Evolutionary conservation across 2,113 vertebrate genomes (phyloP), one percentile per base, ranked within the genome.

Genomic region (Argyrosomus japonicus): DNA sequence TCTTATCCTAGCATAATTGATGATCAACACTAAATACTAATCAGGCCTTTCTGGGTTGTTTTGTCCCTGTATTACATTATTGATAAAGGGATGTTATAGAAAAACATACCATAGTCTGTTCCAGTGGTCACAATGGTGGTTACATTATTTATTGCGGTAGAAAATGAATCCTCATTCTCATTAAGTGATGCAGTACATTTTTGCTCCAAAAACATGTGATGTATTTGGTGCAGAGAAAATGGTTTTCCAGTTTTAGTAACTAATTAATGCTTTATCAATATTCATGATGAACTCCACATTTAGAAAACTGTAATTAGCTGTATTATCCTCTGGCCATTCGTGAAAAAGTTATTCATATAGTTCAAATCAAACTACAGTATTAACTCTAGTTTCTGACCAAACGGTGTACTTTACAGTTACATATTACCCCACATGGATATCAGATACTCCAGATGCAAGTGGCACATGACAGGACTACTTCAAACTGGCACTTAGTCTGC

Each of bases 181-280:
- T 83, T 25, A 79, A 86, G 64, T 79, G 79, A 87, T 82, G 62
- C 83, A 71, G 68, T 84, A 74, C 82, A 84, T 83, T 89, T 93
- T 88, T 85, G 82, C 70, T 86, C 81, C 63, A 84, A 82, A 91
- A 92, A 91, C 88, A 91, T 77, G 85, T 91, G 88, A 93, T 88
- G 88, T 88, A 92, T 93, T 93, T 89, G 83, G 88, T 86, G 79
- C 85, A 91, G 89, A 91, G 93, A 93, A 93, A 93, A 91, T 90
- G 90, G 90, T 93, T 91, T 90, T 92, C 92, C 93, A 92, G 82
- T 94, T 95, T 93, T 95, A 93, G 94, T 86, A 95, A 89, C 93
- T 94, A 94, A 96, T 95, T 95, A 95, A 95, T 94, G 89, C 86
- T 90, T 92, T 92, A 95, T 94, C 93, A 95, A 96, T 95, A 95